Conservation (phyloP, 2,113 vertebrate genomes). For the Hydropotes inermis region DNA sequence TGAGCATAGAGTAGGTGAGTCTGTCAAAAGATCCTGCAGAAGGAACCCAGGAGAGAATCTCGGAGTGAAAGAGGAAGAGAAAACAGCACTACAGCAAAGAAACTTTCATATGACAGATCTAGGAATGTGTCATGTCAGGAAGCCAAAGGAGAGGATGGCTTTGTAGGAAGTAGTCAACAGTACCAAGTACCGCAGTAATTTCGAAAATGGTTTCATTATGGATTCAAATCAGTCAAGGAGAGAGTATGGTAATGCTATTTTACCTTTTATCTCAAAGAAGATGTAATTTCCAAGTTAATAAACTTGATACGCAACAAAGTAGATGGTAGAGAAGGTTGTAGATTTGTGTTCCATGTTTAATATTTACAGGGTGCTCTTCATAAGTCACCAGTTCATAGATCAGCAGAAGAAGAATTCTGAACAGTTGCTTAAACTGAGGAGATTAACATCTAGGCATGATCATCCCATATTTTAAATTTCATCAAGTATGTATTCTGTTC, state of each 20-base stretch:
- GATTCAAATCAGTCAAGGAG: neutral
- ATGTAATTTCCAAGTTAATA: neutral
- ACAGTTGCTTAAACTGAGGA: neutral
- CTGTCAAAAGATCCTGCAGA: neutral
- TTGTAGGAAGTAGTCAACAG: neutral
- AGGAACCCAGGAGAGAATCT: neutral
- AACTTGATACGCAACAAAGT: neutral
- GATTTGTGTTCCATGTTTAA: neutral
- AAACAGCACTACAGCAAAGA: neutral
- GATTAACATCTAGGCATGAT: neutral
- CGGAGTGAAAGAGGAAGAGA: neutral
- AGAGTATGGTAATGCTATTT: neutral
- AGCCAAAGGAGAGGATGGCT: neutral
- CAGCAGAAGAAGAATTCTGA: neutral
- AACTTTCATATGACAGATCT: neutral
- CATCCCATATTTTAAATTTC: neutral
- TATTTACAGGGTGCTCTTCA: neutral
- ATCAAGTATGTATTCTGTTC: conserved; percentile 38
- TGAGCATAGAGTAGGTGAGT: neutral
- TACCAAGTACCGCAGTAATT: neutral
- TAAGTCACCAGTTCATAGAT: neutral
- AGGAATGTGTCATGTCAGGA: neutral
- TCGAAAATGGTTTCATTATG: neutral
- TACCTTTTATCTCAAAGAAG: neutral
- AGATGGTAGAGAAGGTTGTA: neutral